Evolutionary conservation across 2,888 invertebrate species (phyloP).

Genomic region (Drymonia ruficornis): DNA sequence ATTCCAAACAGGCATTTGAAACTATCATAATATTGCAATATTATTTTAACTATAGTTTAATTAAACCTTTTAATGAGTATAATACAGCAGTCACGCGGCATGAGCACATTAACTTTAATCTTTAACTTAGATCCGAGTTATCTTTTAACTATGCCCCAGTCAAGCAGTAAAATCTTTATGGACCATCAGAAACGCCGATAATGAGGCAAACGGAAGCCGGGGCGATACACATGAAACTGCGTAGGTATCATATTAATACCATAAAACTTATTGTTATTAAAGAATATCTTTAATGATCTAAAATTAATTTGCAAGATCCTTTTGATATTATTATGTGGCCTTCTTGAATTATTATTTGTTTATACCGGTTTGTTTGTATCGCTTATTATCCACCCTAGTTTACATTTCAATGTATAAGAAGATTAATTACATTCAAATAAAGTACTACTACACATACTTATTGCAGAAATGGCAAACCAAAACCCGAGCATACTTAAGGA

Average conservation of each 20-base stretch:
- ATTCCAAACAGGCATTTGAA: too few relatives aligned
- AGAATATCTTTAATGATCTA: neutral
- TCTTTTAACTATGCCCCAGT: conserved; percentile 32
- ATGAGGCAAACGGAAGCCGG: conserved; percentile 33
- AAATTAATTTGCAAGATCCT: too few relatives aligned
- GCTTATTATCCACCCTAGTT: too few relatives aligned
- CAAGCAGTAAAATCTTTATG: conserved; percentile 32
- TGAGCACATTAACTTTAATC: conserved; percentile 35
- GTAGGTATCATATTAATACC: neutral
- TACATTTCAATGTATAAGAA: too few relatives aligned
- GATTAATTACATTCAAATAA: neutral
- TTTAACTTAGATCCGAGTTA: conserved; percentile 29
- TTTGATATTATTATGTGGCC: neutral
- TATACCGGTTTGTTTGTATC: too few relatives aligned
- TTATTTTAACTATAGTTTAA: neutral
- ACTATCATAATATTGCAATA: too few relatives aligned
- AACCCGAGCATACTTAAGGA: conserved; percentile 7
- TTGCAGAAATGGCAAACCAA: neutral
- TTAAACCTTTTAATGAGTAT: conserved; percentile 26
- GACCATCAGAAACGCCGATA: conserved; percentile 38
- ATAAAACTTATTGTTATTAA: neutral
- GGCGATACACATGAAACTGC: neutral
- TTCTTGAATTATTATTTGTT: too few relatives aligned
- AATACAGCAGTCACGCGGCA: conserved; percentile 24
- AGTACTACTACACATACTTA: neutral